These are phyloP conservation scores for Labeo catla DNA, from an alignment of 2,113 vertebrate species.

Conservation along the genomic window DNA sequence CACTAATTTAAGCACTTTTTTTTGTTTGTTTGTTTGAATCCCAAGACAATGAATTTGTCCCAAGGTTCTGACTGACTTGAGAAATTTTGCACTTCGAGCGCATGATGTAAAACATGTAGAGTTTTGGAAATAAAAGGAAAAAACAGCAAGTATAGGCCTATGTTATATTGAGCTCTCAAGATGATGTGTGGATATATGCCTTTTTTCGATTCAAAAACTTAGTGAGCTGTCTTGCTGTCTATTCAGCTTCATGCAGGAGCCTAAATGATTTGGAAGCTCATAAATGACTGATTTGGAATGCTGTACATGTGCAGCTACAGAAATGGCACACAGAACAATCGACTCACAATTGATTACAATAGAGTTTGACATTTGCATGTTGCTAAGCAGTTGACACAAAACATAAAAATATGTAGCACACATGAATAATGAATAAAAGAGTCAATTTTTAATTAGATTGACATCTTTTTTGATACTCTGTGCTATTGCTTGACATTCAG, in stretches of 20 bases:
- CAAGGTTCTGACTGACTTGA: neutral
- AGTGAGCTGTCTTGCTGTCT: neutral
- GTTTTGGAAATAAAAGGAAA: neutral
- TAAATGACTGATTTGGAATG: neutral
- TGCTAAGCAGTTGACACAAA: neutral
- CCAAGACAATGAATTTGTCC: neutral
- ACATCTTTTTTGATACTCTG: neutral
- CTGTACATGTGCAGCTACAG: neutral
- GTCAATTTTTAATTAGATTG: neutral
- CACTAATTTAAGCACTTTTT: neutral
- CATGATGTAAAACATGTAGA: neutral
- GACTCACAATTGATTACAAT: neutral
- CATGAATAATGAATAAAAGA: neutral
- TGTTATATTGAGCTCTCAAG: too few species aligned
- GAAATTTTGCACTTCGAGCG: neutral
- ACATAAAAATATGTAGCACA: neutral
- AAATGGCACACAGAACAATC: neutral
- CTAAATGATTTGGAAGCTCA: neutral
- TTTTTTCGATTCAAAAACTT: neutral
- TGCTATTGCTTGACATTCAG: neutral
- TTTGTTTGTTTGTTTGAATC: neutral
- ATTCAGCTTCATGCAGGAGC: neutral
- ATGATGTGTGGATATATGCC: too few species aligned
- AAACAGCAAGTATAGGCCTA: neutral
- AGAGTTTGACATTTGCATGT: conserved; percentile 2